Base-by-base conservation (phyloP, 2,113 vertebrate species). In the Mustela nigripes region DNA sequence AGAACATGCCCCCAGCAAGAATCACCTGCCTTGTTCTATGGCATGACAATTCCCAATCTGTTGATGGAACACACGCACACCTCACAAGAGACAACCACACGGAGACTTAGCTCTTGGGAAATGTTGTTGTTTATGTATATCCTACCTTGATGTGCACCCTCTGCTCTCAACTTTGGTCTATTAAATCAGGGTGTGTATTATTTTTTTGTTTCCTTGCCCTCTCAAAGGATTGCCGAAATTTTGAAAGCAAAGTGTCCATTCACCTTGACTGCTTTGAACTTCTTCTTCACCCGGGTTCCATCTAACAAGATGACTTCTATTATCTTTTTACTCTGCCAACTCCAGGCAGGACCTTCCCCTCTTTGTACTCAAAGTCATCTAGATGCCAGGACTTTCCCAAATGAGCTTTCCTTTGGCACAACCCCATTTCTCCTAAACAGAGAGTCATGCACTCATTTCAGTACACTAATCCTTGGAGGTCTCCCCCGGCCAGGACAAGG, bases 291-390 rank as follows among this genome's bases (percentile, higher is more conserved):
- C 36, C 16, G 24, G 26, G 79, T 83, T 91, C 58, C 50, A 36
- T 33, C 42, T 48, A 74, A 73, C 62, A 63, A 42, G 42, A 48
- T 19, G n/a, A 67, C 19, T 92, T 97, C 83, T 78, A 80, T 83
- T 84, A 67, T 89, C 26, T 87, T 89, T 96, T 89, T 18, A 42
- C 39, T 89, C 53, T 58, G 92, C 60, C 60, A 89, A 10, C 83
- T 74, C 6, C 33, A 36, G n/a, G 50, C 39, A 97, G 21, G 22
- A 84, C 63, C 79, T 83, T 96, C 69, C 36, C 87, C 91, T 39
- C 81, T 93, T 89, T 82, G 16, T 89, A 67, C 79, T 80, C 80
- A 89, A 21, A 95, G 33, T 62, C 65, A 48, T 42, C 42, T 11
- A 15, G 48, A 94, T 78, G 42, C 69, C 86, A 86, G 48, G 53